Percentiles rank a stretch among this genome's conserved stretches.
phyloP scores from a whole-genome alignment of 2,797 vertebrate genomes.

The Tamandua tetradactyla region DNA sequence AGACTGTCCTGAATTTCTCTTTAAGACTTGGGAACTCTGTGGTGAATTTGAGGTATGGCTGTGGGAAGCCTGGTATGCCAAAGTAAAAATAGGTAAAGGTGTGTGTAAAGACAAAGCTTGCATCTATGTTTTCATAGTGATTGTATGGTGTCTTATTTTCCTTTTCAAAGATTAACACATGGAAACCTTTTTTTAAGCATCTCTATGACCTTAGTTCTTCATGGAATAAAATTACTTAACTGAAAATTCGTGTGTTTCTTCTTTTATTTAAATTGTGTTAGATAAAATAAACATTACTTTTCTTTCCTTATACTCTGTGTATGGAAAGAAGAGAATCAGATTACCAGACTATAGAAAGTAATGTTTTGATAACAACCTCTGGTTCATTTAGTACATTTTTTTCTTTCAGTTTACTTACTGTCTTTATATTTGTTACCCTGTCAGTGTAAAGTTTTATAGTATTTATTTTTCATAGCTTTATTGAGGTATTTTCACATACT shows the following conservation, averaged over 20 bases:
- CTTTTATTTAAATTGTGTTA: not conserved
- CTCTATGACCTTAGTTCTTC: not conserved
- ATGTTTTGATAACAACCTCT: slow-evolving; percentile 30
- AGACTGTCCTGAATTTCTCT: not conserved
- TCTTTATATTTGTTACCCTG: not conserved
- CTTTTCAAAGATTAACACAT: not conserved
- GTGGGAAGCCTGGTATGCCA: not conserved
- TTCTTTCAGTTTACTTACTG: not conserved
- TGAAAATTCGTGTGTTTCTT: slow-evolving; percentile 8
- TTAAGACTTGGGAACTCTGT: not conserved
- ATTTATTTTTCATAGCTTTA: not conserved
- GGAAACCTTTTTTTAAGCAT: not conserved
- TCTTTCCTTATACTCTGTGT: not conserved
- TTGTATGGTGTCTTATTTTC: not conserved
- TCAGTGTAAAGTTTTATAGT: not conserved
- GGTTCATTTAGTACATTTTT: not conserved
- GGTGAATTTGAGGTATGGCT: not conserved
- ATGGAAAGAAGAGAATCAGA: not conserved
- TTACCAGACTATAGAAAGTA: slow-evolving; percentile 47
- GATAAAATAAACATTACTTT: not conserved
- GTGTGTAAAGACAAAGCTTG: not conserved
- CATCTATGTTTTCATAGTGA: not conserved
- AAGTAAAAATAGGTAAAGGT: not conserved
- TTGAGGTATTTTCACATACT: not conserved
- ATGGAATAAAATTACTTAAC: slow-evolving; percentile 17